These are phyloP conservation scores for Linnaemya vulpina DNA, from an alignment of 2,888 invertebrate genomes.

Conservation along the genomic window DNA sequence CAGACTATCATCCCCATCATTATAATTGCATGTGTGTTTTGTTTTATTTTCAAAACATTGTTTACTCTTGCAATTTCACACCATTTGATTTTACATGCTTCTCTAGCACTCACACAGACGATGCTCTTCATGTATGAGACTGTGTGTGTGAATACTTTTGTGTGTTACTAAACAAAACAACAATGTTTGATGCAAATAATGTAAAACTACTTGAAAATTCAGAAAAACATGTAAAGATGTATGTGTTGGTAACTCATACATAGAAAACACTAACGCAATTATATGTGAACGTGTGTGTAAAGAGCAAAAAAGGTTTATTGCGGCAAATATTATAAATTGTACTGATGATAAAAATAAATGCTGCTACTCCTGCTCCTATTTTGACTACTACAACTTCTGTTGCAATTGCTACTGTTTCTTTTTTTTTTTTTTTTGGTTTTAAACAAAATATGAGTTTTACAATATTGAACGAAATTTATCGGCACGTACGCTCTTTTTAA, in stretches of 20 bases:
- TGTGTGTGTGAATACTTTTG: not conserved
- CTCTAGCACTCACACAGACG: conserved; percentile 9
- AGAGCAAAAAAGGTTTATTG: conserved; percentile 9
- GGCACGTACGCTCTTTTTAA: conserved; percentile 37
- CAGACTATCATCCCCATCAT: not conserved
- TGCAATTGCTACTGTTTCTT: conserved; percentile 18
- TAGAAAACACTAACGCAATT: conserved; percentile 11
- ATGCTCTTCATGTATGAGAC: too few relatives aligned
- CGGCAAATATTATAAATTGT: conserved; percentile 46
- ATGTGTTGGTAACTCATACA: not conserved
- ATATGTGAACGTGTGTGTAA: conserved; percentile 2
- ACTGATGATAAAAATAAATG: conserved; percentile 41
- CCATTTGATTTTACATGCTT: conserved; percentile 58
- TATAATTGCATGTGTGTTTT: conserved; percentile 11
- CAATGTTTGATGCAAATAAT: conserved; percentile 63
- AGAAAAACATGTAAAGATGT: conserved; percentile 20
- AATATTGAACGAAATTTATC: conserved; percentile 43
- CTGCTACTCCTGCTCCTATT: conserved; percentile 20
- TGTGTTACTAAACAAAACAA: conserved; percentile 41
- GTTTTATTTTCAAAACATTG: conserved; percentile 44
- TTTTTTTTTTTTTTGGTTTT: not conserved
- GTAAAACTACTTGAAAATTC: conserved; percentile 64
- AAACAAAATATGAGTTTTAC: not conserved
- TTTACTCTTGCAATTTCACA: conserved; percentile 64
- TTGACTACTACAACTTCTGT: not conserved